These are phyloP conservation scores for Conopomorpha cramerella DNA, from an alignment of 1,140 invertebrate genomes.

Conservation along the genomic window DNA sequence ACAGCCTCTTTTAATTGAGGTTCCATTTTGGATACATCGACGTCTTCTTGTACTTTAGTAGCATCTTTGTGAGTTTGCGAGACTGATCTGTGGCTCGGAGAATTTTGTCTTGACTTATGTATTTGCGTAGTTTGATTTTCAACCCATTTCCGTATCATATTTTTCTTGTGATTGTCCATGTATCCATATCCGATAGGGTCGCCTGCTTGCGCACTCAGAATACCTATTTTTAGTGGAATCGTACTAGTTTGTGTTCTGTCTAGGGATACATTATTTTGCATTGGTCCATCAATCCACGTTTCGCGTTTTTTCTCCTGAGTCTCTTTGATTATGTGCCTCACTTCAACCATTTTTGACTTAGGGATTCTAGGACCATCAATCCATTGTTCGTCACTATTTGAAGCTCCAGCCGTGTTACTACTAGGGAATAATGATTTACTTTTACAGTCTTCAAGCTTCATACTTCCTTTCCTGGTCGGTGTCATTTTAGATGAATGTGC, in stretches of 20 bases:
- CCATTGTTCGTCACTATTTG: slow-evolving; percentile 86
- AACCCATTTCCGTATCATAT: slow-evolving; percentile 92
- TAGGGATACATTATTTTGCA: no score
- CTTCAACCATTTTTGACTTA: slow-evolving; percentile 81
- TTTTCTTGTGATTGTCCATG: slow-evolving; percentile 90
- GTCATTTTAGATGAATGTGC: slow-evolving; percentile 66
- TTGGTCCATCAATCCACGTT: slow-evolving; percentile 93
- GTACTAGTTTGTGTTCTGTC: slow-evolving; percentile 24
- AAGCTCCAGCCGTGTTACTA: slow-evolving; percentile 31
- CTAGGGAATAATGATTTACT: no score
- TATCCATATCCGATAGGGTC: slow-evolving; percentile 73
- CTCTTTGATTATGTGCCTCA: slow-evolving; percentile 77
- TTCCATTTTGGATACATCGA: slow-evolving; percentile 61
- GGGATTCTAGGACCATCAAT: slow-evolving; percentile 92
- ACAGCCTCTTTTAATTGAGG: slow-evolving; percentile 45
- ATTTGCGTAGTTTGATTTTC: slow-evolving; percentile 87
- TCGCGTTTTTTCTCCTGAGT: slow-evolving; percentile 77
- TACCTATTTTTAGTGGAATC: slow-evolving; percentile 45
- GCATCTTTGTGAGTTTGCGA: neutral
- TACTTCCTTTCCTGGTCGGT: no score
- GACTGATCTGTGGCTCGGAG: slow-evolving; percentile 34
- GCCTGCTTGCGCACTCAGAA: slow-evolving; percentile 44
- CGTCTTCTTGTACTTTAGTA: slow-evolving; percentile 51
- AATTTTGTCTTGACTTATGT: slow-evolving; percentile 57
- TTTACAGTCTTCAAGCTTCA: slow-evolving; percentile 49